phyloP scores from a whole-genome alignment of 2,888 invertebrate genomes.

The Heteromyza rotundicornis region DNA sequence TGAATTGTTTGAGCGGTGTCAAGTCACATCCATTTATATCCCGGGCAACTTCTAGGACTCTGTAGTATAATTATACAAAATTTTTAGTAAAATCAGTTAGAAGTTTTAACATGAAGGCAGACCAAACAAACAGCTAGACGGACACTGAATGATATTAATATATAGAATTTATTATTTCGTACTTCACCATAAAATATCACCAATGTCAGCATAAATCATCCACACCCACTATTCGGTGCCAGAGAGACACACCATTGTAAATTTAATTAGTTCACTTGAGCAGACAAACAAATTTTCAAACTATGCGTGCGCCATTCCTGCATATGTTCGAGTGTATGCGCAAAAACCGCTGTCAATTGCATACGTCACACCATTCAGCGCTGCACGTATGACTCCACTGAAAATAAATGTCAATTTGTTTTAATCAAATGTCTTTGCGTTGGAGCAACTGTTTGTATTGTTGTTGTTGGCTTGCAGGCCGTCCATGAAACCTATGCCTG shows the following conservation, averaged over 20 bases:
- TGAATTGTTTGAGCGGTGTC: no score
- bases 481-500: not conserved
- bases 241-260: not conserved
- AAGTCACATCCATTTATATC: no score
- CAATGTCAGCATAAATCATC: no score
- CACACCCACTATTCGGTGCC: no score
- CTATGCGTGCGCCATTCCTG: not conserved
- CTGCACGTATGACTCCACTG: not conserved
- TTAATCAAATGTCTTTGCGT: constrained; percentile 2
- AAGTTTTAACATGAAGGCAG: no score
- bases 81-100: no score
- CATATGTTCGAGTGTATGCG: not conserved
- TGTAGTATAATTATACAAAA: no score
- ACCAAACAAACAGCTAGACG: no score
- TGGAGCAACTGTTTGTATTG: not conserved
- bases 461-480: not conserved
- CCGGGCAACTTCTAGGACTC: no score
- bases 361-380: not conserved
- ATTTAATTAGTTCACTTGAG: constrained; percentile 2
- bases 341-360: not conserved
- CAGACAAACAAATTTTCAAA: not conserved
- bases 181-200: no score
- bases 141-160: no score
- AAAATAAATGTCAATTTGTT: constrained; percentile 3
- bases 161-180: no score